Conservation (phyloP, 2,888 invertebrate species). For the Phania funesta region DNA sequence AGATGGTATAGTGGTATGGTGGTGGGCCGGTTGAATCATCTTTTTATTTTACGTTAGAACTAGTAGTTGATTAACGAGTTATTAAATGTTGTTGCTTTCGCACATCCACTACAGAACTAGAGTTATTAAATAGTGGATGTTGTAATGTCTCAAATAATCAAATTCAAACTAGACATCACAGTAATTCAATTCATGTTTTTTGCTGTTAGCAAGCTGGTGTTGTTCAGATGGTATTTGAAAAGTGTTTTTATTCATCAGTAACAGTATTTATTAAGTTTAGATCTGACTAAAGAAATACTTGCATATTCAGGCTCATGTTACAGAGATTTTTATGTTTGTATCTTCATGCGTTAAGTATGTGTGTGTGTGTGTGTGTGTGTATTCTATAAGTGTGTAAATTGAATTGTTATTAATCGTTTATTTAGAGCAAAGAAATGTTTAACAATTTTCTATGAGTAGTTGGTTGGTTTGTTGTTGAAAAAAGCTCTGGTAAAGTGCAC, state of each 20-base stretch:
- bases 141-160: conserved; percentile 55
- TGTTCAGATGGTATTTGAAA: conserved; percentile 52
- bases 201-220: conserved; percentile 27
- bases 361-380: background rate
- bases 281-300: conserved; percentile 14
- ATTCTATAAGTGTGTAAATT: background rate
- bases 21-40: conserved; percentile 44
- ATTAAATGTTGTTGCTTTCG: conserved; percentile 25
- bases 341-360: background rate
- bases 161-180: conserved; percentile 29
- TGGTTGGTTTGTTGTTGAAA: background rate
- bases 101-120: conserved; percentile 21
- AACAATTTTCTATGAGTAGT: conserved; percentile 27
- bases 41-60: conserved; percentile 33
- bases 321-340: background rate
- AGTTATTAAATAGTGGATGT: conserved; percentile 61
- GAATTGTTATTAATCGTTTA: conserved; percentile 49
- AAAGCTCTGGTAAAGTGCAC: background rate
- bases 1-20: conserved; percentile 6
- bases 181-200: background rate
- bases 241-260: conserved; percentile 46
- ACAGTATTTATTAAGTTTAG: conserved; percentile 29
- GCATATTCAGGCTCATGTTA: conserved; percentile 21
- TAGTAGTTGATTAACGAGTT: conserved; percentile 63
- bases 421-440: conserved; percentile 62